Base-by-base conservation (phyloP, 2,797 vertebrate genomes). In the Hafferia zeledoni region DNA sequence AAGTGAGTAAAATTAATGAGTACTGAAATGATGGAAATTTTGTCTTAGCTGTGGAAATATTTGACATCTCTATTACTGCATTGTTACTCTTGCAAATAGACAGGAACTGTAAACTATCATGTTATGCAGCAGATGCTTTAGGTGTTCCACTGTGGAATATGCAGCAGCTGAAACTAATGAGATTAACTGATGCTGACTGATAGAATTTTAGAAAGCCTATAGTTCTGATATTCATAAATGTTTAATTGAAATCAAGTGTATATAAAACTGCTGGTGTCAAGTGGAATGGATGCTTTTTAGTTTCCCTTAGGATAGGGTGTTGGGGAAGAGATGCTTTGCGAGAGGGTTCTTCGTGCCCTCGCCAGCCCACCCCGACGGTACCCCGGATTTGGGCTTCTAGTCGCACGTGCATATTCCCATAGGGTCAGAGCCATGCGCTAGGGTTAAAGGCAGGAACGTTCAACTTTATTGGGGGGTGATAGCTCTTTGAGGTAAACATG, bases 241-340 rank as follows among this genome's bases (percentile, higher is more conserved):
- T 75, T 69, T 41, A 74, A 94, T 74, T 96, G 80, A 97, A 96
- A 95, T 95, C 37, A 96, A 93, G 64, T 90, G 33, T 88, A 56
- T 68, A 61, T 94, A 79, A 95, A 92, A 87, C 46, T 86, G 25
- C 64, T 79, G 18, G 17, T 79, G 59, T 87, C 53, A 67, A 75
- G 86, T 44, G 94, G 46, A 94, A 69, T 15, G 39, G 87, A 84
- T 55, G 75, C 25, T 41, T 86, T 97, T 82, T 77, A n/a, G 24
- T 93, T 94, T 95, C 52, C 5, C 68, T 87, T 87, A 91, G 77
- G 72, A 83, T 95, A 68, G 79, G 49, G 6, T 56, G n/a, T n/a
- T n/a, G n/a, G n/a, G n/a, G n/a, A n/a, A n/a, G n/a, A n/a, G n/a
- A n/a, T n/a, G n/a, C n/a, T n/a, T n/a, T n/a, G n/a, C n/a, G n/a